Conservation (phyloP, 2,888 invertebrate genomes). For the Polydesmus complanatus region DNA sequence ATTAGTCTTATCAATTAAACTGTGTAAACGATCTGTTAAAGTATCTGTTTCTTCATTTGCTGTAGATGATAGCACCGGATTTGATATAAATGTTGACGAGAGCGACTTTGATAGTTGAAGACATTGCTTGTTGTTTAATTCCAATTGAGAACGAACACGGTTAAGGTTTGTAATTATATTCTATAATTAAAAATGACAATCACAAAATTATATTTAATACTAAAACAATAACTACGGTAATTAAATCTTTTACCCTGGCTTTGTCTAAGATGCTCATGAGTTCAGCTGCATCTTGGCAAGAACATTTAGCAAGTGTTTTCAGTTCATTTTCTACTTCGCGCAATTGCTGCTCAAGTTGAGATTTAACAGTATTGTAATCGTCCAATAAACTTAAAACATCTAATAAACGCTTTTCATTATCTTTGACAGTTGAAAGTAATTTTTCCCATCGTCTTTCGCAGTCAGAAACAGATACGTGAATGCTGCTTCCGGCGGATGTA, state of each 20-base stretch:
- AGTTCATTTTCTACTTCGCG: constrained; percentile 46
- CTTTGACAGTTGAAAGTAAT: constrained; percentile 55
- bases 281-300: constrained; percentile 17
- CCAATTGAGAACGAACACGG: constrained; percentile 57
- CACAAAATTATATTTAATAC: too few relatives aligned
- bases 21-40: constrained; percentile 24
- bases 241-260: constrained; percentile 19
- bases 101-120: constrained; percentile 55
- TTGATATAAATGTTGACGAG: constrained; percentile 46
- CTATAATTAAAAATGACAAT: constrained; percentile 13
- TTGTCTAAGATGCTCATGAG: constrained; percentile 20
- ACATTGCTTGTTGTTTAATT: constrained; percentile 61
- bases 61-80: constrained; percentile 39
- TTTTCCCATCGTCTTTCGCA: constrained; percentile 70
- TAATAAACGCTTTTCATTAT: constrained; percentile 57
- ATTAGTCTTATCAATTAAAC: constrained; percentile 44
- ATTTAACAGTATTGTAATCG: constrained; percentile 56
- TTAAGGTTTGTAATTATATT: constrained; percentile 31
- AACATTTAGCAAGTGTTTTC: background rate
- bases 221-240: background rate
- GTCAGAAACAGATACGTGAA: constrained; percentile 40
- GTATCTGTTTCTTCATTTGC: constrained; percentile 29
- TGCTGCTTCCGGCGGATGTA: background rate
- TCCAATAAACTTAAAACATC: constrained; percentile 58
- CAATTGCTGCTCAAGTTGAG: constrained; percentile 54